phyloP scores from a whole-genome alignment of 2,113 vertebrate species.

The Coturnix japonica region DNA sequence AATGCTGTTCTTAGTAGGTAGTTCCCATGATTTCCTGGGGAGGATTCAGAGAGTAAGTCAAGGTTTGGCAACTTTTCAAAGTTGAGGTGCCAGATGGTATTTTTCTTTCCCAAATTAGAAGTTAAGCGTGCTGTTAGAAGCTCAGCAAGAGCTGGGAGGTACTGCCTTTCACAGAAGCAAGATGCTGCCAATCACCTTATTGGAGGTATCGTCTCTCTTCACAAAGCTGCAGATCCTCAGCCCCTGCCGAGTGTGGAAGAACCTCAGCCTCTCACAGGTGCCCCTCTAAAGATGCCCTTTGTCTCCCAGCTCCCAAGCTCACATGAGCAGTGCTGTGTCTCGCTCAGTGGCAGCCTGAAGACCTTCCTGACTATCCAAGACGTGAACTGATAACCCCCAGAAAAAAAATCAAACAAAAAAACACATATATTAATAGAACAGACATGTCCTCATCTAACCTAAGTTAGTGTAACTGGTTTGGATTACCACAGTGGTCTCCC shows the following conservation, averaged over 20 bases:
- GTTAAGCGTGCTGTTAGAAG: slow-evolving; percentile 65
- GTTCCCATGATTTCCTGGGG: slow-evolving; percentile 61
- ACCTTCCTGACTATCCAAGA: neutral
- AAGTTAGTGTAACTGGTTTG: neutral
- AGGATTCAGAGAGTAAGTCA: slow-evolving; percentile 63
- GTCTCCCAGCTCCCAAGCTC: neutral
- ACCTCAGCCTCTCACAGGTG: neutral
- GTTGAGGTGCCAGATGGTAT: slow-evolving; percentile 72
- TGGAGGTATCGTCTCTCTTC: slow-evolving; percentile 41
- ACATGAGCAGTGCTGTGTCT: neutral
- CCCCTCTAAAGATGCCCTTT: neutral
- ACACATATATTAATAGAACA: neutral
- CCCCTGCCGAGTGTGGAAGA: neutral
- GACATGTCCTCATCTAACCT: neutral
- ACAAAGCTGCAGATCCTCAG: slow-evolving; percentile 7
- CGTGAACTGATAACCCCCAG: neutral
- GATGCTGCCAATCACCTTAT: slow-evolving; percentile 61
- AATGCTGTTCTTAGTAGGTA: slow-evolving; percentile 64
- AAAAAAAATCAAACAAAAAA: neutral
- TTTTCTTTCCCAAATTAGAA: slow-evolving; percentile 74
- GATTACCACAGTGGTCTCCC: neutral
- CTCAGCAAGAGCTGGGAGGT: slow-evolving; percentile 66
- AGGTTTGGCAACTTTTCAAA: slow-evolving; percentile 71
- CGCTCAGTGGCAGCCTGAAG: neutral
- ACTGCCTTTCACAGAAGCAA: slow-evolving; percentile 61